Evolutionary conservation across 92 coral and sea anemone genomes (phyloP).

Genomic region (Ricordea florida): DNA sequence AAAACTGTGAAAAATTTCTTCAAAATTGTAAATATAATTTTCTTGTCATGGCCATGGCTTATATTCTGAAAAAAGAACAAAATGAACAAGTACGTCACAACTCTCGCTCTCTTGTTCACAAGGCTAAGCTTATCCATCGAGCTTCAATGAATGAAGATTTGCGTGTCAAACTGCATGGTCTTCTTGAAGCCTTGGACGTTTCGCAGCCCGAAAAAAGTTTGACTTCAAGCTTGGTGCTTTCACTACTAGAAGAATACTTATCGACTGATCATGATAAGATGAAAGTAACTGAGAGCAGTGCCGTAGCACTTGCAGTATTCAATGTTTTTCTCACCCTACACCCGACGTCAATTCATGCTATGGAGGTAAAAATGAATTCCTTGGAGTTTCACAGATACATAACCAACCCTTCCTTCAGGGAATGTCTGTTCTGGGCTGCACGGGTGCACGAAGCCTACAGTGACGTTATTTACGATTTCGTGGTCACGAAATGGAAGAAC

Average conservation of each 20-base stretch:
- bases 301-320: conserved; percentile 75
- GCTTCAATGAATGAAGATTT: neutral
- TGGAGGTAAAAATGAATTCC: conserved; percentile 7
- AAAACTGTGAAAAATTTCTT: conserved; percentile 46
- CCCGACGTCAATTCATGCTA: conserved; percentile 20
- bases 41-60: conserved; percentile 71
- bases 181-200: neutral
- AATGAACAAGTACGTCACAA: neutral
- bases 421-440: conserved; percentile 64
- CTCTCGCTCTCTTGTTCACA: conserved; percentile 34
- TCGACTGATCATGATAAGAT: conserved; percentile 45
- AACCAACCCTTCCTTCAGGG: conserved; percentile 52
- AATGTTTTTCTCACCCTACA: conserved; percentile 64
- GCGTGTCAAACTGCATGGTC: neutral
- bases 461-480: conserved; percentile 75
- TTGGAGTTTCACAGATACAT: conserved; percentile 40
- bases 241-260: conserved; percentile 55
- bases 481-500: conserved; percentile 49
- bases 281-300: conserved; percentile 78
- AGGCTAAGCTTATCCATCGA: conserved; percentile 46
- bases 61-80: conserved; percentile 50
- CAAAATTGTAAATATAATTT: conserved; percentile 76
- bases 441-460: conserved; percentile 62
- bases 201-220: neutral
- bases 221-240: conserved; percentile 36